Percentiles rank a stretch among this genome's conserved stretches.
These are phyloP conservation scores for Urocynchramus pylzowi DNA, from an alignment of 2,113 vertebrate genomes.

Conservation along the genomic window DNA sequence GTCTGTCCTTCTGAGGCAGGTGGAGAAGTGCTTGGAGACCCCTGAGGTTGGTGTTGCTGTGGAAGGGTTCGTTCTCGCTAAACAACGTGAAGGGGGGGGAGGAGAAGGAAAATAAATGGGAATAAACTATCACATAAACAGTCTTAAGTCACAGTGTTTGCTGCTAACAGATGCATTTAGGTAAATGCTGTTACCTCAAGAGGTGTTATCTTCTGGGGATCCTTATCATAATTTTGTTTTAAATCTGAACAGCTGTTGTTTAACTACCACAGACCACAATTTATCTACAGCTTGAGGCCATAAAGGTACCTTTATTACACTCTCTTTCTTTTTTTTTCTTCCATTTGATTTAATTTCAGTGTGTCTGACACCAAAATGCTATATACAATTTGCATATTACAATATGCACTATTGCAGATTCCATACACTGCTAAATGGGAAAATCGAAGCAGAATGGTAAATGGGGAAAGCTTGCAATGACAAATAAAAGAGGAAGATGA, in stretches of 20 bases:
- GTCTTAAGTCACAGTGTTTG: slow-evolving; percentile 62
- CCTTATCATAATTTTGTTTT: slow-evolving; percentile 91
- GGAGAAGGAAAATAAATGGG: slow-evolving; percentile 25
- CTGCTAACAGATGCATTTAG: slow-evolving; percentile 79
- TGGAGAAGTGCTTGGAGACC: neutral
- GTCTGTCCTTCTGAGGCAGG: neutral
- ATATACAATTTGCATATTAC: slow-evolving; percentile 77
- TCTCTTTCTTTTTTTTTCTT: slow-evolving; percentile 65
- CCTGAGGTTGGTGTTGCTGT: neutral
- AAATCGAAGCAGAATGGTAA: slow-evolving; percentile 64
- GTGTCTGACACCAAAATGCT: slow-evolving; percentile 71
- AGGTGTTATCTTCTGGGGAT: slow-evolving; percentile 87
- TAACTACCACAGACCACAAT: slow-evolving; percentile 91
- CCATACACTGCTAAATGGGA: slow-evolving; percentile 60
- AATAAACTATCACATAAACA: slow-evolving; percentile 54
- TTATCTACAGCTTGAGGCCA: slow-evolving; percentile 88
- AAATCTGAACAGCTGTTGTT: slow-evolving; percentile 94
- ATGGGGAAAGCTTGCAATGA: slow-evolving; percentile 53
- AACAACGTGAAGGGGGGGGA: neutral
- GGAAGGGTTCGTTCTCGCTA: neutral
- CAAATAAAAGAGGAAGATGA: slow-evolving; percentile 61
- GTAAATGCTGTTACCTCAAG: slow-evolving; percentile 79
- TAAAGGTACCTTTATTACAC: slow-evolving; percentile 80
- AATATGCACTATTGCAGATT: slow-evolving; percentile 68
- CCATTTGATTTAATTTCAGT: slow-evolving; percentile 81